These are phyloP conservation scores for Melipona bicolor DNA, from an alignment of 2,888 invertebrate species.

Conservation along the genomic window DNA sequence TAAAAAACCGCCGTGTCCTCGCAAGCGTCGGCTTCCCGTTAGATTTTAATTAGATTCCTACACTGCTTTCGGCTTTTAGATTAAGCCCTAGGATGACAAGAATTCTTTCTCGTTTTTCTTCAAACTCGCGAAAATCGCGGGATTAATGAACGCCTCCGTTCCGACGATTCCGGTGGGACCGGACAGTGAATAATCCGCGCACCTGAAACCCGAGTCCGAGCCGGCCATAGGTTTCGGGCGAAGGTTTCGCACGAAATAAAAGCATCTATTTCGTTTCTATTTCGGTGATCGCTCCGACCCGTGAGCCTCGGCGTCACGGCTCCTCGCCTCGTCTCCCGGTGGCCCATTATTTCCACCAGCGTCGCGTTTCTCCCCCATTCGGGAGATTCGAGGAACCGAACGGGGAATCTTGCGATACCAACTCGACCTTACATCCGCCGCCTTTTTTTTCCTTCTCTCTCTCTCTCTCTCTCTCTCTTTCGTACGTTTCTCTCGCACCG, in stretches of 20 bases:
- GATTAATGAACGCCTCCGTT: neutral
- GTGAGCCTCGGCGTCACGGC: slow-evolving; percentile 1
- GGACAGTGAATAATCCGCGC: slow-evolving; percentile 1
- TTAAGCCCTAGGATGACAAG: too few species aligned
- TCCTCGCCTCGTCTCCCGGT: neutral
- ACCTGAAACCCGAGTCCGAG: slow-evolving; percentile 2
- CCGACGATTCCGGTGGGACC: neutral
- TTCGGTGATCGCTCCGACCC: slow-evolving; percentile 18
- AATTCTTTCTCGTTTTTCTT: too few species aligned
- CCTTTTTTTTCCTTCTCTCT: neutral
- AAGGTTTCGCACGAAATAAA: slow-evolving; percentile 20
- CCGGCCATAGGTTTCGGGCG: neutral
- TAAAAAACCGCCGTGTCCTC: slow-evolving; percentile 1
- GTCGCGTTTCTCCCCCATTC: neutral
- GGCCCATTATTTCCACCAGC: slow-evolving; percentile 25
- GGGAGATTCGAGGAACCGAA: neutral
- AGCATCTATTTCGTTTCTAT: slow-evolving; percentile 25
- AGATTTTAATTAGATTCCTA: too few species aligned
- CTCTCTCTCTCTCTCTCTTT: too few species aligned
- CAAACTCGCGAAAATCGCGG: neutral
- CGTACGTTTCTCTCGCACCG: neutral
- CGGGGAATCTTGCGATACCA: slow-evolving; percentile 8
- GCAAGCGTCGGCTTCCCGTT: neutral
- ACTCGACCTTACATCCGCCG: slow-evolving; percentile 32
- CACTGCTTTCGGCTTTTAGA: too few species aligned